Evolutionary conservation across 2,113 vertebrate genomes (phyloP).

Genomic region (Chloropsis cyanopogon): DNA sequence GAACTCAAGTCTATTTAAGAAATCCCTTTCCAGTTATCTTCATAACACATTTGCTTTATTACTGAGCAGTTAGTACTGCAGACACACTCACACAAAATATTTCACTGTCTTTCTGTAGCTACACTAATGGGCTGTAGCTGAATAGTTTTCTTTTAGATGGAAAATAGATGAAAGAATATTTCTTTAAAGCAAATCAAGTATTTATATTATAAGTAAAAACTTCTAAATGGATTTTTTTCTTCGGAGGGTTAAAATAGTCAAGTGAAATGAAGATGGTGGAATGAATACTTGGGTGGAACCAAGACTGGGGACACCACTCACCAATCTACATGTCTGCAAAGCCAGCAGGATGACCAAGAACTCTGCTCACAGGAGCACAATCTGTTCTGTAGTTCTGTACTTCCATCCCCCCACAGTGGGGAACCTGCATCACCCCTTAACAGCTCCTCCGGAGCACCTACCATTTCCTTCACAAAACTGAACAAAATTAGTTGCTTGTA

Average conservation of each 20-base stretch:
- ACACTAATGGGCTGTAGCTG: not conserved
- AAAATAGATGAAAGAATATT: constrained; percentile 7
- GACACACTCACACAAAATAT: not conserved
- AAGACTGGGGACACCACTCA: not conserved
- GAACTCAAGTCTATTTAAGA: not conserved
- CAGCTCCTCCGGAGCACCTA: not conserved
- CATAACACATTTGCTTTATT: not conserved
- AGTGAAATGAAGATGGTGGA: not conserved
- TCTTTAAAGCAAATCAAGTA: not conserved
- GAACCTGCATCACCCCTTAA: not conserved
- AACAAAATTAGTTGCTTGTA: not conserved
- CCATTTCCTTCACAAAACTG: not conserved
- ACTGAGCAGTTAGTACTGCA: not conserved
- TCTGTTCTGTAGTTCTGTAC: not conserved
- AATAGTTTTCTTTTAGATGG: not conserved
- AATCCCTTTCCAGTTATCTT: not conserved
- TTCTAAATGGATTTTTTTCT: not conserved
- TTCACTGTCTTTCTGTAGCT: not conserved
- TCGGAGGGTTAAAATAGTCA: not conserved
- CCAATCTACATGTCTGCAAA: not conserved
- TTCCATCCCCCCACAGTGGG: not conserved
- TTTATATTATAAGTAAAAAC: not conserved
- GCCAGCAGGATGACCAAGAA: not conserved
- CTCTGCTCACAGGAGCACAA: not conserved
- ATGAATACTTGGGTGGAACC: not conserved